phyloP scores from a whole-genome alignment of 2,888 invertebrate genomes.

The Pegoplata infirma region DNA sequence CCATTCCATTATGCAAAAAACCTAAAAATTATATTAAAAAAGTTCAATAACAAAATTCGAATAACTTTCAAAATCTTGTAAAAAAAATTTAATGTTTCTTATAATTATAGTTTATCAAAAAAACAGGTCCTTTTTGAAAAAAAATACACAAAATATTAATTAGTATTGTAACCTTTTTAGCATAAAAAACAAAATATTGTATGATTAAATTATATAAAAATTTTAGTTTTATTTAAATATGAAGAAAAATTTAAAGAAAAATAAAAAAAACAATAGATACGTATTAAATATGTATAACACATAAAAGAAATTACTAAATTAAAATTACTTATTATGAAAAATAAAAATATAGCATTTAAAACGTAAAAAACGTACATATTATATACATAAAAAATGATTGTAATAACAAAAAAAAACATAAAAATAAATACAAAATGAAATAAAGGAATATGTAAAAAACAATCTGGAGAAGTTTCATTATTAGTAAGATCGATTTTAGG shows the following conservation, averaged over 20 bases:
- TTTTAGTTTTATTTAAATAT: constrained; percentile 47
- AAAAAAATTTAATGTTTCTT: constrained; percentile 25
- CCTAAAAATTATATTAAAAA: constrained; percentile 15
- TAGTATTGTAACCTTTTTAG: constrained; percentile 53
- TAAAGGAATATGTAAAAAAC: constrained; percentile 60
- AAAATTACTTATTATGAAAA: constrained; percentile 41
- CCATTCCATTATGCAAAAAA: constrained; percentile 70
- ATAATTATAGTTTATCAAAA: not conserved
- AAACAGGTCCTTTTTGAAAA: constrained; percentile 32
- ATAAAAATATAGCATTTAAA: constrained; percentile 56
- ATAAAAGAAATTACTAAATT: constrained; percentile 35
- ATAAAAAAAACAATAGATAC: constrained; percentile 44
- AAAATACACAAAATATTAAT: constrained; percentile 40
- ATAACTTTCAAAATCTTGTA: constrained; percentile 9
- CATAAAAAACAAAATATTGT: constrained; percentile 33
- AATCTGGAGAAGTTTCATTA: no score
- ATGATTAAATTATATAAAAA: constrained; percentile 47
- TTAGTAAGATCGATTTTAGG: no score
- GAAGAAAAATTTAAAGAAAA: no score
- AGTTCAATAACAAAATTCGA: not conserved
- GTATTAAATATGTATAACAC: constrained; percentile 51
- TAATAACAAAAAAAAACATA: constrained; percentile 56
- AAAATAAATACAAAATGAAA: constrained; percentile 53
- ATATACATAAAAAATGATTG: constrained; percentile 65
- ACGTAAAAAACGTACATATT: constrained; percentile 54